phyloP scores from a whole-genome alignment of 2,113 vertebrate species.

The Notarius lentiginosus region DNA sequence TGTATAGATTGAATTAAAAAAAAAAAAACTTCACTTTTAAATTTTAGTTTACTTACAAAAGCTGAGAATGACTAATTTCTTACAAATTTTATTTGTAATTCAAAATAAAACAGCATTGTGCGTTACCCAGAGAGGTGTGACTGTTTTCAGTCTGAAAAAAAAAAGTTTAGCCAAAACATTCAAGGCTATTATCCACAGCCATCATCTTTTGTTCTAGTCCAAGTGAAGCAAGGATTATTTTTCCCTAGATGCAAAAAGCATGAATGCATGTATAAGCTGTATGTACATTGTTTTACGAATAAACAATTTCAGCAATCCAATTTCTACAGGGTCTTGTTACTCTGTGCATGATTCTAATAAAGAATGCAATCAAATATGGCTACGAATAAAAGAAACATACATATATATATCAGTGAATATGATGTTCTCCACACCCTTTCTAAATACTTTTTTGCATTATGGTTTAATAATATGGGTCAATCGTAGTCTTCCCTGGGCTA shows the following conservation, averaged over 20 bases:
- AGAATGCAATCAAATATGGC: conserved; percentile 4
- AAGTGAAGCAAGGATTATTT: conserved; percentile 36
- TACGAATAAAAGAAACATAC: conserved; percentile 22
- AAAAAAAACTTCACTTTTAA: neutral
- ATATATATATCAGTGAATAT: neutral
- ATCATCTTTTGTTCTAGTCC: conserved; percentile 17
- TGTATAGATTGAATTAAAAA: neutral
- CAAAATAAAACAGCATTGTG: conserved; percentile 51
- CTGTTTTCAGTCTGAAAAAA: conserved; percentile 20
- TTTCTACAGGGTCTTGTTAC: neutral
- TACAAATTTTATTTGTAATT: conserved; percentile 52
- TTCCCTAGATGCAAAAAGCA: conserved; percentile 24
- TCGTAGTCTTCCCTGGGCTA: conserved; percentile 37
- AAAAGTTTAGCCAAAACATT: conserved; percentile 41
- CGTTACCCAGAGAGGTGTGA: conserved; percentile 44
- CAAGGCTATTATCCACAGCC: conserved; percentile 16
- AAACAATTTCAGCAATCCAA: conserved; percentile 26
- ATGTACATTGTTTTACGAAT: conserved; percentile 12
- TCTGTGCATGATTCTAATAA: neutral
- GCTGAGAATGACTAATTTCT: conserved; percentile 30
- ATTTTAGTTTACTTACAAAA: neutral
- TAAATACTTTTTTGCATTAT: conserved; percentile 30
- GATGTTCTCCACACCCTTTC: conserved; percentile 3
- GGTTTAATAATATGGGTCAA: conserved; percentile 17
- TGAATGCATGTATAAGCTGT: conserved; percentile 27